Percentiles rank a stretch among this genome's conserved stretches.
Conservation (phyloP, 1,140 invertebrate genomes). For the Scaptomyza hsui region DNA sequence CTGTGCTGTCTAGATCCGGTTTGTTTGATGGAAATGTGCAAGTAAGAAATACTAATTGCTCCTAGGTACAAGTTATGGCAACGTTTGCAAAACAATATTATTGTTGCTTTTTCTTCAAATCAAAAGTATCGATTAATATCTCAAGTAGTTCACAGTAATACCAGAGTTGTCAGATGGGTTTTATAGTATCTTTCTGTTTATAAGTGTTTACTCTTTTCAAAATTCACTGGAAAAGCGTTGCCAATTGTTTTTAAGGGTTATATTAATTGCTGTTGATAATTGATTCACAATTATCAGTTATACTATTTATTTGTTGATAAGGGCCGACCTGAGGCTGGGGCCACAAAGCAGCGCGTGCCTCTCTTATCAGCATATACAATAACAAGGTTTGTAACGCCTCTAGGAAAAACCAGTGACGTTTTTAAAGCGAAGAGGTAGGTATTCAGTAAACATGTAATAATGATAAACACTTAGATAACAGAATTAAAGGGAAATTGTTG, state of each 20-base stretch:
- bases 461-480: background rate
- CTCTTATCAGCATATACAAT: background rate
- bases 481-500: background rate
- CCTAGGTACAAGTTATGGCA: background rate
- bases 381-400: background rate
- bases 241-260: conserved; percentile 13
- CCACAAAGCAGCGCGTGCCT: background rate
- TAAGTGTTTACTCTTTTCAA: too few species aligned
- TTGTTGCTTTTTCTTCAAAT: background rate
- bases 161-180: too few species aligned
- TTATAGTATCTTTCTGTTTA: too few species aligned
- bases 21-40: conserved; percentile 34
- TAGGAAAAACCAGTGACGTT: background rate
- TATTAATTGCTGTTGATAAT: conserved; percentile 44
- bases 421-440: background rate
- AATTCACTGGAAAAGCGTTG: conserved; percentile 36
- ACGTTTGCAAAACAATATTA: background rate
- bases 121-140: background rate
- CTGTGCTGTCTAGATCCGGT: conserved; percentile 26
- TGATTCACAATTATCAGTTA: conserved; percentile 60
- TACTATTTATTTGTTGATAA: conserved; percentile 47
- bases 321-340: background rate
- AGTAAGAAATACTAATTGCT: conserved; percentile 30
- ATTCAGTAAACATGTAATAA: background rate
- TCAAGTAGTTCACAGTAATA: too few species aligned